Evolutionary conservation across 1,140 invertebrate species (phyloP), one percentile per base, ranked within the genome.

Genomic region (Drosophila albomicans): DNA sequence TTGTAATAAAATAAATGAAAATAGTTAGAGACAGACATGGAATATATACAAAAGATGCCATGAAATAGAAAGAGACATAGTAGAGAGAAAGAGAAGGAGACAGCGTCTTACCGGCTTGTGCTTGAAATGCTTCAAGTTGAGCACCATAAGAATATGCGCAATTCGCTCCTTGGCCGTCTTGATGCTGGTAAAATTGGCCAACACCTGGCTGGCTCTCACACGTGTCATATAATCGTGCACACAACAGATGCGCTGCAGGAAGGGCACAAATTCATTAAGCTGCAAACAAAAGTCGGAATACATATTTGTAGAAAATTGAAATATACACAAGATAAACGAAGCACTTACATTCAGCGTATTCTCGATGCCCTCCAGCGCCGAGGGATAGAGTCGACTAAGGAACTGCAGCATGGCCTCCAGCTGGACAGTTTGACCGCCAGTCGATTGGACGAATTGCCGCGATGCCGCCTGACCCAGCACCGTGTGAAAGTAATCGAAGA

Each of bases 361-460:
- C 79, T 96, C 94, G 2, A 93, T 93, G 13, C 94, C 94, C 78
- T 97, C 96, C 6, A 95, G 91, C 54, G 94, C 93, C 0, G 95
- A 96, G 0, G 96, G 96, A 93, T 97, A 97, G 1, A 99, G 93
- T 52, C 97, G 93, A 1, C 95, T 95, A 11, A 99, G 93, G 57
- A 99, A 93, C 65, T 98, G 93, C 49, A 99, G 93, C 58, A 97
- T 94, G 1, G 97, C 96, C 93, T 97, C 97, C 61, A 98, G 93
- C 3, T 94, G 93, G 0, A 94, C 90, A 43, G 93, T 92, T 20
- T 94, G 93, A 48, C 48, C 0, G 49, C 59, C 10, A 6, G 30
- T 2, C 32, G 59, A 10, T 8, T 11, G 10, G n/a, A 52, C 7
- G 2, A 11, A 0, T 6, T 16, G 7, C 1, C 7, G 3, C 46